Evolutionary conservation across 2,113 vertebrate species (phyloP), one percentile per base, ranked within the genome.

Genomic region (Illadopsis cleaveri): DNA sequence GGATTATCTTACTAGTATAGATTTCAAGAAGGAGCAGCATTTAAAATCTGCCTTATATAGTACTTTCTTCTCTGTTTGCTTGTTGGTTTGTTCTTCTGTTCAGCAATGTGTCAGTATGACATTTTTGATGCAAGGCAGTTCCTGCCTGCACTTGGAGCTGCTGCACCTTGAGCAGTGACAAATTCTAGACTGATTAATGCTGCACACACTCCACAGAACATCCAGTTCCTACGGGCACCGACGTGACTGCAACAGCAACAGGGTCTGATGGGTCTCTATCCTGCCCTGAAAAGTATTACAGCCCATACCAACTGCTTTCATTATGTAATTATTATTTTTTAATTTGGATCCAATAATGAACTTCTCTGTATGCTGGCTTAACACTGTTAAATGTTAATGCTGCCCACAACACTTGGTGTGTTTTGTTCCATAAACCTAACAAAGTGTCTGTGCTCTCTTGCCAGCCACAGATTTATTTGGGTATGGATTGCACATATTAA

Each of bases 401-500:
- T 79, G 47, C 77, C 75, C 57, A 79, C 75, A 83, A 86, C 42
- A 50, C 60, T 64, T 50, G 40, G 65, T 71, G 45, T 44, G 65
- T 33, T 89, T 61, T 44, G 58, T 93, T 95, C 77, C 50, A 73
- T 61, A 90, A 92, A 94, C 33, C 5, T 65, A 94, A 80, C 40
- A 95, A 95, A 96, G 48, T 8, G 4, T 28, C 61, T 78, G 44
- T 54, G 45, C 88, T 93, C 38, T 95, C 83, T 89, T 95, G 87
- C 85, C 54, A 96, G 57, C 54, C 73, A 42, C 73, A 85, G 90
- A 97, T 97, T 97, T 98, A 96, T 93, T 89, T 80, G 58, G 65
- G 56, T 96, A 92, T 94, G 94, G 95, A 97, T 97, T 90, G 77
- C 77, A 94, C 71, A 65, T 54, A 86, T 95, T 95, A 97, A 97